A percentile compares a stretch with the other conserved stretches of the same genome.
These are phyloP conservation scores for Actinernus sp. DNA, from an alignment of 92 coral and sea anemone genomes.

Conservation along the genomic window DNA sequence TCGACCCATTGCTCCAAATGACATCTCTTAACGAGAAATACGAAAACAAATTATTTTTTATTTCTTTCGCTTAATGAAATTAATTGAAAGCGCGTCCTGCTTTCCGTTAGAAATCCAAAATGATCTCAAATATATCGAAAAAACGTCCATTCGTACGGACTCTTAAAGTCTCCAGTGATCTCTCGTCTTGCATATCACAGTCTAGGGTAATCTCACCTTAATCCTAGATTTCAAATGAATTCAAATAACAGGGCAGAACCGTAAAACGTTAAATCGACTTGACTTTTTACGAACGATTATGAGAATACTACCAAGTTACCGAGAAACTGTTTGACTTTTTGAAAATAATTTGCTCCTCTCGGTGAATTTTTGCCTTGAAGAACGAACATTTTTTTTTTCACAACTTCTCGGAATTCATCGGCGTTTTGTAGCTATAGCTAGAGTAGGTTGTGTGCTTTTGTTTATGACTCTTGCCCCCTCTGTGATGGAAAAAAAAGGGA, in stretches of 20 bases:
- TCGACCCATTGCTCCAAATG: no score
- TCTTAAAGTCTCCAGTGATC: no score
- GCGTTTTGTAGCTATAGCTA: neutral
- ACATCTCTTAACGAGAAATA: no score
- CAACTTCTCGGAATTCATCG: neutral
- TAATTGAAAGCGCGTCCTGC: no score
- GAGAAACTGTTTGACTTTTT: neutral
- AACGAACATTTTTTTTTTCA: no score
- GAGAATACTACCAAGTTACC: neutral
- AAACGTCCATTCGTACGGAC: neutral
- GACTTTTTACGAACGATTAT: neutral
- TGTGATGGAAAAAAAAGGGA: no score
- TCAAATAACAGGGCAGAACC: neutral
- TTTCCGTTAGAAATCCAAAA: no score
- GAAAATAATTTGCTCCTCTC: neutral
- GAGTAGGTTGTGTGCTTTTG: no score
- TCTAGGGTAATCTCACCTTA: neutral
- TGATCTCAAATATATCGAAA: neutral
- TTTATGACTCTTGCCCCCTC: no score
- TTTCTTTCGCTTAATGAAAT: no score
- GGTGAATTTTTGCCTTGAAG: neutral
- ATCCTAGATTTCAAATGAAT: neutral
- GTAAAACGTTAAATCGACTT: neutral
- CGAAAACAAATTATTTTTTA: no score
- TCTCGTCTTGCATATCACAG: neutral